Percentiles rank a stretch among this genome's conserved stretches.
These are phyloP conservation scores for Microtus ochrogaster DNA, from an alignment of 2,113 vertebrate genomes.

Conservation along the genomic window DNA sequence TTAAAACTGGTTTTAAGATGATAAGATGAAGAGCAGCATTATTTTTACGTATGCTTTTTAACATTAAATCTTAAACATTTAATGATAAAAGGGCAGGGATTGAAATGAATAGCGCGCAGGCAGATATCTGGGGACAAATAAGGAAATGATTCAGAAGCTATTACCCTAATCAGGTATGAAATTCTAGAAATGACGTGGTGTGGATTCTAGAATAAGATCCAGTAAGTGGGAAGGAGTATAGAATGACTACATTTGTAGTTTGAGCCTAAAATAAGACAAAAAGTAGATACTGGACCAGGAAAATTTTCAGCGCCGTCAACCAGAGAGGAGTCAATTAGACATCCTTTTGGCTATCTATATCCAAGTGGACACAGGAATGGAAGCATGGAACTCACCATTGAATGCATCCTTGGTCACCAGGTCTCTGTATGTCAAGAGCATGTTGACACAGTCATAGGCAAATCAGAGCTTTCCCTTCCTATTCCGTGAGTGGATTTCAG, in stretches of 20 bases:
- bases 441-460: neutral
- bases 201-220: neutral
- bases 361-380: neutral
- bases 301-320: neutral
- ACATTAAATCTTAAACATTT: neutral
- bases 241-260: neutral
- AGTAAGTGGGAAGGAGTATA: neutral
- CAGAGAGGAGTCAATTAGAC: neutral
- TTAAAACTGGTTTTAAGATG: constrained; percentile 16
- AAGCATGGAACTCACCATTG: neutral
- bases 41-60: neutral
- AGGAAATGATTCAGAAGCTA: neutral
- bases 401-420: neutral
- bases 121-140: neutral
- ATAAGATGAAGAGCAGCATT: neutral
- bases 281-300: neutral
- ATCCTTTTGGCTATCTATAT: neutral
- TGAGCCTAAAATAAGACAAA: neutral
- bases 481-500: neutral
- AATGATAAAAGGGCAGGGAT: neutral
- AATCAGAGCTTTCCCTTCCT: neutral
- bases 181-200: neutral
- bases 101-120: neutral
- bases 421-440: neutral
- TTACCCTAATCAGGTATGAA: neutral